Evolutionary conservation across 2,888 invertebrate species (phyloP).

Genomic region (Melitaea athalia): DNA sequence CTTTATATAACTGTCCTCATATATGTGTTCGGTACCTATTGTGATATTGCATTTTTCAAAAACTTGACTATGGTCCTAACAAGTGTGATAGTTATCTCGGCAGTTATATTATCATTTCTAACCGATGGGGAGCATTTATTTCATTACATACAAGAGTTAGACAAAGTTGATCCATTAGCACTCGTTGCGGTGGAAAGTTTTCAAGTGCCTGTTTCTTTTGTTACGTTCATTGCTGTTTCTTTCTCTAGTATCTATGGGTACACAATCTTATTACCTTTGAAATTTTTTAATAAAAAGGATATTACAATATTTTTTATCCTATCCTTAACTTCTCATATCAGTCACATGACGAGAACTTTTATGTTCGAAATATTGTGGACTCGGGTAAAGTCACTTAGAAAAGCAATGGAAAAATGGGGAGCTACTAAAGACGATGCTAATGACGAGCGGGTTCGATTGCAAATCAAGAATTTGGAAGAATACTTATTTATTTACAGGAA

Average conservation of each 20-base stretch:
- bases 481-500: background rate
- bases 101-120: background rate
- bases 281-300: background rate
- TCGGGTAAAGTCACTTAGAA: background rate
- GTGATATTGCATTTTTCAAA: rapidly evolving
- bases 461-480: background rate
- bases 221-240: background rate
- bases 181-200: background rate
- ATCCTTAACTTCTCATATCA: background rate
- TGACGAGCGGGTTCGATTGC: background rate
- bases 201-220: background rate
- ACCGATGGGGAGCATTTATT: background rate
- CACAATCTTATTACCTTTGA: background rate
- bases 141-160: background rate
- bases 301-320: background rate
- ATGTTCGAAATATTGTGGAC: constrained; percentile 5
- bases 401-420: background rate
- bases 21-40: background rate
- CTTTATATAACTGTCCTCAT: background rate
- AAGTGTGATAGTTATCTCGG: background rate
- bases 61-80: background rate
- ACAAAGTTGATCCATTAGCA: background rate
- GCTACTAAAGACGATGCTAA: background rate
- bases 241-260: background rate
- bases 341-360: background rate